Evolutionary conservation across 2,888 invertebrate species (phyloP).

Genomic region (Pheosia gnoma): DNA sequence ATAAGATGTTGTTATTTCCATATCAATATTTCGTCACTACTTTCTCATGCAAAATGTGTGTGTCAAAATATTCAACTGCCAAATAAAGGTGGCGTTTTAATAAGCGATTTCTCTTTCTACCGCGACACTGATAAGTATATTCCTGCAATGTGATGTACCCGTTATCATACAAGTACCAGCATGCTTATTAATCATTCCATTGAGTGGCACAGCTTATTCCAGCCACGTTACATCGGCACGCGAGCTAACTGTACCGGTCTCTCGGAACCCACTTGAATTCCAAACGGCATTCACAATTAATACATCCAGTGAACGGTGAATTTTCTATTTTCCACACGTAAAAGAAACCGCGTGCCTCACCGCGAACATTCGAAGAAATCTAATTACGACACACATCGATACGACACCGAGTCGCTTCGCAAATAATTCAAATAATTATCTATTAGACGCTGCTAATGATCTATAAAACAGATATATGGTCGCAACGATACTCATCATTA

Average conservation of each 20-base stretch:
- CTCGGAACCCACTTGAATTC: conserved; percentile 73
- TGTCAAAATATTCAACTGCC: no score
- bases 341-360: conserved; percentile 78
- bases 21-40: no score
- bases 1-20: no score
- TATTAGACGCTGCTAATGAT: neutral
- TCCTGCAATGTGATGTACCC: conserved; percentile 53
- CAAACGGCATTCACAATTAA: conserved; percentile 79
- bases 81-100: conserved; percentile 32
- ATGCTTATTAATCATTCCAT: conserved; percentile 56
- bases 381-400: conserved; percentile 58
- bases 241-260: conserved; percentile 78
- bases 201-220: conserved; percentile 64
- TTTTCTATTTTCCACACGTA: conserved; percentile 84
- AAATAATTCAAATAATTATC: conserved; percentile 6
- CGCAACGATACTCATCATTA: neutral
- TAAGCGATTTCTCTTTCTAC: conserved; percentile 67
- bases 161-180: conserved; percentile 55
- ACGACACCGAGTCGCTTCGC: neutral
- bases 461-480: no score
- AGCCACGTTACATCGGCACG: conserved; percentile 73
- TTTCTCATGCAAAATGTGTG: no score
- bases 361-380: conserved; percentile 73
- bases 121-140: conserved; percentile 49
- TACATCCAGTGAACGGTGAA: conserved; percentile 81